A percentile compares a stretch with the other conserved stretches of the same genome.
Conservation (phyloP, 2,888 invertebrate genomes). For the Phaedon cochleariae region DNA sequence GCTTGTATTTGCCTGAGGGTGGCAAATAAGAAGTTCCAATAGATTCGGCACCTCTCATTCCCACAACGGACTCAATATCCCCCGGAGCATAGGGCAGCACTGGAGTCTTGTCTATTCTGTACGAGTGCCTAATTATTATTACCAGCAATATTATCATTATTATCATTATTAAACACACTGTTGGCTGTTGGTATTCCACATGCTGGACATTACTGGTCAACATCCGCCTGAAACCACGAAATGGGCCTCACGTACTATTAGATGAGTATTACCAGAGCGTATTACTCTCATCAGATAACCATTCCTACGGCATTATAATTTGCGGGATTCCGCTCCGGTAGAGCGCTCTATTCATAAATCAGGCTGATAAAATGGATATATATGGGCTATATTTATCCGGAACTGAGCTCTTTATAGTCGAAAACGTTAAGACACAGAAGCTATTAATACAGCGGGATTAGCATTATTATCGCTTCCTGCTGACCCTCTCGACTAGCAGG, state of each 20-base stretch:
- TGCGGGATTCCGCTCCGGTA: conserved; percentile 24
- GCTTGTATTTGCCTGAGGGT: too few species aligned
- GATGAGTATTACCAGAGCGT: not conserved
- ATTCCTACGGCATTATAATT: conserved; percentile 28
- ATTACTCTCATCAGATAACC: conserved; percentile 25
- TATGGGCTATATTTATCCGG: conserved; percentile 31
- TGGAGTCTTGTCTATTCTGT: too few species aligned
- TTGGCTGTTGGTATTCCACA: too few species aligned
- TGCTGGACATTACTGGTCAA: not conserved
- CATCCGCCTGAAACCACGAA: not conserved
- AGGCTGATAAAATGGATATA: conserved; percentile 34
- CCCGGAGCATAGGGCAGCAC: too few species aligned
- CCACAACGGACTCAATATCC: too few species aligned
- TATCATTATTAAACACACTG: too few species aligned
- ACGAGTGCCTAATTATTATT: too few species aligned
- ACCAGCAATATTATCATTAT: too few species aligned
- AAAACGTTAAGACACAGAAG: conserved; percentile 27
- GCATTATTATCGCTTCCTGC: conserved; percentile 30
- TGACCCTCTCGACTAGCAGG: conserved; percentile 24
- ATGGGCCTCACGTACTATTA: not conserved
- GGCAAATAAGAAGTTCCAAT: too few species aligned
- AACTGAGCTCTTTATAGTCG: conserved; percentile 30
- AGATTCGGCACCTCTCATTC: too few species aligned
- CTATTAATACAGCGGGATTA: conserved; percentile 31
- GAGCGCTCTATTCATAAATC: conserved; percentile 27